Evolutionary conservation across 2,888 invertebrate genomes (phyloP), one percentile per base, ranked within the genome.

Genomic region (Brenthis ino): DNA sequence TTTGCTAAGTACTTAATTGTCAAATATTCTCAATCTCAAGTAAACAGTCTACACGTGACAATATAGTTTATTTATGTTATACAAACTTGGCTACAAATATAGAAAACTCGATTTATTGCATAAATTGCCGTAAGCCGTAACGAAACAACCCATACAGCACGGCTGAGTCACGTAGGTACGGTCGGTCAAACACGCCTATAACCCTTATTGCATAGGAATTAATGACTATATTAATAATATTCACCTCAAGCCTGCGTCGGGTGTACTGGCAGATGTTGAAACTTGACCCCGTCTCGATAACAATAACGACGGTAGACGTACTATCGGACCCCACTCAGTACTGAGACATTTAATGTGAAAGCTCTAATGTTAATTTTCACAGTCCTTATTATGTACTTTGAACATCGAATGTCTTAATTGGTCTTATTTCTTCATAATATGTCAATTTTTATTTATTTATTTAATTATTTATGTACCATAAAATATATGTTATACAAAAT

Each of bases 251-350:
- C 50, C 47, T 53, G 28, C 56, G 68, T 51, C 57, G 64, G 60
- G 61, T 72, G 70, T 72, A 72, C 65, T 64, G 64, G 72, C 76
- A 76, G 76, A 74, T 76, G 76, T 72, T 74, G 76, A 74, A 76
- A 76, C 72, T 68, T 74, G 76, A 76, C 72, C 76, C 74, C 71
- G 68, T 71, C 74, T 69, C 73, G 68, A 75, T 70, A 76, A 75
- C 75, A 76, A 74, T 72, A 74, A 70, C 69, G 65, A 55, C 68
- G 64, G 64, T 68, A 60, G 66, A 69, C 63, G 48, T 50, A 64
- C 56, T 51, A 58, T 54, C 55, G 60, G 47, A 68, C 68, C 64
- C 68, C 68, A 68, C 68, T 66, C 67, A 58, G 20, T 58, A 57
- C 68, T 28, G 43, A 69, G 65, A 72, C 69, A 51, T 65, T 57